Conservation (phyloP, 2,113 vertebrate genomes). For the Enhydra lutris region DNA sequence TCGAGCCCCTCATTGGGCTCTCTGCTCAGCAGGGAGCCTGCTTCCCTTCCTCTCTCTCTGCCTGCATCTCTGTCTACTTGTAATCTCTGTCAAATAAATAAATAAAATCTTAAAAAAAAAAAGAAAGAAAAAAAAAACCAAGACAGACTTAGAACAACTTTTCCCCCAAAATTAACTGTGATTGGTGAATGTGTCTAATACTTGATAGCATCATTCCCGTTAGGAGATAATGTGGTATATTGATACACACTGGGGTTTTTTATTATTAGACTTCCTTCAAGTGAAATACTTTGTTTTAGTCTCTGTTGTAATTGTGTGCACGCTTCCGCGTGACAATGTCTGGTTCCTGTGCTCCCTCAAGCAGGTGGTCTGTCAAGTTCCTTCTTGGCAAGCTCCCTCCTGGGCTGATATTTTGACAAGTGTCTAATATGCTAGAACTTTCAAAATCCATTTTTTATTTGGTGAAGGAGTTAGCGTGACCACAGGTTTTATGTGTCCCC, state of each 20-base stretch:
- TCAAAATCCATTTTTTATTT: background rate
- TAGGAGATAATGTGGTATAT: background rate
- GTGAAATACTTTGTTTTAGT: background rate
- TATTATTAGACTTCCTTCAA: background rate
- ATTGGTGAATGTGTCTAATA: background rate
- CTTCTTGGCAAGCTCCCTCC: background rate
- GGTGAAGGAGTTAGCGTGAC: background rate
- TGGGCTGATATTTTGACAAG: constrained; percentile 39
- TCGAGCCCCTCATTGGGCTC: no score
- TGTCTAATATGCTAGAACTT: background rate
- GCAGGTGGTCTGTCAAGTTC: background rate
- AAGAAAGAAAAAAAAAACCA: background rate
- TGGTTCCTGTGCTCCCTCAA: background rate
- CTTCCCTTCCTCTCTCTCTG: no score
- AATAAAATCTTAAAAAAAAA: no score
- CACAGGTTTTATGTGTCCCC: background rate
- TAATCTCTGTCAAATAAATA: no score
- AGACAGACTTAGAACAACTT: background rate
- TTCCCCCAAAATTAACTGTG: background rate
- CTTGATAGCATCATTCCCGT: background rate
- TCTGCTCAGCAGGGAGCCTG: no score
- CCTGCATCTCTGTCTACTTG: no score
- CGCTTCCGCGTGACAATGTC: background rate
- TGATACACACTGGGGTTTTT: background rate
- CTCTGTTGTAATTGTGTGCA: background rate